A percentile compares a stretch with the other conserved stretches of the same genome.
Conservation (phyloP, 2,113 vertebrate genomes). For the Nesogale talazaci region DNA sequence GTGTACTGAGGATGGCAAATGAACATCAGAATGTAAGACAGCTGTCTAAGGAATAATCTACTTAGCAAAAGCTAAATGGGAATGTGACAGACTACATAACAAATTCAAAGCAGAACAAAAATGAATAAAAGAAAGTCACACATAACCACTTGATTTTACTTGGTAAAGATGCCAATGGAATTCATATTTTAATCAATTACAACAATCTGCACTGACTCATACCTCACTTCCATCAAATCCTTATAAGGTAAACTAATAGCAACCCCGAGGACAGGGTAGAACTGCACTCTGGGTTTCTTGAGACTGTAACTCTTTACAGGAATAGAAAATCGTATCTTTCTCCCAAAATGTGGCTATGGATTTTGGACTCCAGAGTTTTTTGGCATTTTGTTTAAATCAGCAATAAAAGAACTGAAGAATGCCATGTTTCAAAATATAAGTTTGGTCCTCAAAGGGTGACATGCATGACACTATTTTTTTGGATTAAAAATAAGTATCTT, state of each 20-base stretch:
- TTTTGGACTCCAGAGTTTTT: background rate
- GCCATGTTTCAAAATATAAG: conserved; percentile 77
- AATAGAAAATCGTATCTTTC: too few species aligned
- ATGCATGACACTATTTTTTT: conserved; percentile 92
- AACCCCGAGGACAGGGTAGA: too few species aligned
- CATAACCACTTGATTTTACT: too few species aligned
- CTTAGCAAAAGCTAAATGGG: background rate
- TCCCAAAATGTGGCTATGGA: too few species aligned
- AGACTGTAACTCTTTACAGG: too few species aligned
- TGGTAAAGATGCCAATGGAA: too few species aligned
- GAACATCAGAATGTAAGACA: background rate
- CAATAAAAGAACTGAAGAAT: conserved; percentile 68
- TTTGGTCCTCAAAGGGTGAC: conserved; percentile 87
- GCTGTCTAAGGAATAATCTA: background rate
- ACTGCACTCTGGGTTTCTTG: too few species aligned
- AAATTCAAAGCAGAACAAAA: background rate
- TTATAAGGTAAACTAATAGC: too few species aligned
- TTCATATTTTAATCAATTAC: too few species aligned
- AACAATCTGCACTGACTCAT: too few species aligned
- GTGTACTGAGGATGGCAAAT: background rate
- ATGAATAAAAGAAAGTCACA: background rate
- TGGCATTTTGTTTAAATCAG: conserved; percentile 64
- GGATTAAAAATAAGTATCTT: conserved; percentile 90
- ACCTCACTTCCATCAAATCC: too few species aligned
- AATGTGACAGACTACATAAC: background rate